Base-by-base conservation (phyloP, 2,797 vertebrate genomes). In the Danio aesculapii region DNA sequence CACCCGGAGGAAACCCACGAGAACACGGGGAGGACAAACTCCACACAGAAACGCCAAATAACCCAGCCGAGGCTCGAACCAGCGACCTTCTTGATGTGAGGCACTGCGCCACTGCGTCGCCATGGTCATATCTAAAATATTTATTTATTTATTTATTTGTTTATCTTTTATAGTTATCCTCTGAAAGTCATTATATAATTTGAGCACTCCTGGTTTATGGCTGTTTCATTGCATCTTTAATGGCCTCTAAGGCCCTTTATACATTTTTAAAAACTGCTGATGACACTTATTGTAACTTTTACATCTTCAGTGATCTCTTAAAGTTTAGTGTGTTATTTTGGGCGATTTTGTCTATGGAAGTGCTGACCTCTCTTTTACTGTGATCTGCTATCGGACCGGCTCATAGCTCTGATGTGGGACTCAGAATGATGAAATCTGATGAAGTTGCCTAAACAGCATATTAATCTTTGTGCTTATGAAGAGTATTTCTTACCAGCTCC, bases 391-490 rank as follows among this genome's bases (percentile, higher is more conserved):
- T 44, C 50, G 57, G 44, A 11, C 52, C 8, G 14, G 5, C 16
- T 66, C 6, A 67, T 58, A 69, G 63, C 30, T 61, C 17, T 52
- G 39, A 58, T 9, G 50, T 55, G 16, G 71, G 63, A 47, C 44
- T 13, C 63, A 69, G 57, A 58, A 47, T 59, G 17, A 61, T 76
- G 71, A 75, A 68, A 75, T 81, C 55, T 69, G 55, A 73, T 66
- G 21, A 81, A 61, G 72, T n/a, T 81, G 63, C 52, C 30, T 21
- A 75, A 13, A 44, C 55, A 61, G 72, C 30, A 8, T 0, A 52
- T 59, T 17, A 69, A 53, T 69, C 17, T 62, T 55, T 30, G 39
- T 63, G 39, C 77, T 80, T 80, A 63, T 63, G 55, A 80, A 80
- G n/a, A 80, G 41, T 63, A 21, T 74, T 61, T 73, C 69, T 73